These are phyloP conservation scores for Saimiri boliviensis DNA, from an alignment of 2,113 vertebrate species.

Conservation along the genomic window DNA sequence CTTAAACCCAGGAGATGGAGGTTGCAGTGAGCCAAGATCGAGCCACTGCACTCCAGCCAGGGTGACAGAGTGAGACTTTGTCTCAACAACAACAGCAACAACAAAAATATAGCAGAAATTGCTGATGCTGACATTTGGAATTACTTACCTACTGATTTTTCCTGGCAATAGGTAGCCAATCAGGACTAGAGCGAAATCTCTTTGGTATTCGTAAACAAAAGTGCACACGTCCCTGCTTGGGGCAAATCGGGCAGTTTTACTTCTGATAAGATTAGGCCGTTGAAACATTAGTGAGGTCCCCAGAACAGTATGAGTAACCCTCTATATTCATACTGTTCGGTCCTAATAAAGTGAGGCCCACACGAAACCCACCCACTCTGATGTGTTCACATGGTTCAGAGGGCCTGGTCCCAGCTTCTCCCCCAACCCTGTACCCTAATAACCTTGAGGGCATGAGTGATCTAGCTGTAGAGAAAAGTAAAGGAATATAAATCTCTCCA, in stretches of 20 bases:
- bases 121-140: conserved; percentile 17
- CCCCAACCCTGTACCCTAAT: not conserved
- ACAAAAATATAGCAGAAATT: not conserved
- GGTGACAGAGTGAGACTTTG: no score
- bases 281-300: not conserved
- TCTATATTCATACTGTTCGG: not conserved
- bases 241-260: not conserved
- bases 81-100: no score
- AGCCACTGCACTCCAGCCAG: no score
- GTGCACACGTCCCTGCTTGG: not conserved
- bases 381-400: not conserved
- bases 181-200: not conserved
- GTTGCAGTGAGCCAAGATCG: no score
- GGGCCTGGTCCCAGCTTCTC: not conserved
- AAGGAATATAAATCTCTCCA: not conserved
- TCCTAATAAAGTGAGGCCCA: not conserved
- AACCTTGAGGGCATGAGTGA: not conserved
- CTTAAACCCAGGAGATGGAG: no score
- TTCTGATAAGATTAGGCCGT: not conserved
- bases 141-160: not conserved
- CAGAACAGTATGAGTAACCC: not conserved
- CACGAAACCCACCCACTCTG: not conserved
- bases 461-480: not conserved
- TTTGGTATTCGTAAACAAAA: not conserved
- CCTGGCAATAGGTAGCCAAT: not conserved